Percentiles rank a stretch among this genome's conserved stretches.
Conservation (phyloP, 64 coral and sea anemone species). For the Pocillopora damicornis region DNA sequence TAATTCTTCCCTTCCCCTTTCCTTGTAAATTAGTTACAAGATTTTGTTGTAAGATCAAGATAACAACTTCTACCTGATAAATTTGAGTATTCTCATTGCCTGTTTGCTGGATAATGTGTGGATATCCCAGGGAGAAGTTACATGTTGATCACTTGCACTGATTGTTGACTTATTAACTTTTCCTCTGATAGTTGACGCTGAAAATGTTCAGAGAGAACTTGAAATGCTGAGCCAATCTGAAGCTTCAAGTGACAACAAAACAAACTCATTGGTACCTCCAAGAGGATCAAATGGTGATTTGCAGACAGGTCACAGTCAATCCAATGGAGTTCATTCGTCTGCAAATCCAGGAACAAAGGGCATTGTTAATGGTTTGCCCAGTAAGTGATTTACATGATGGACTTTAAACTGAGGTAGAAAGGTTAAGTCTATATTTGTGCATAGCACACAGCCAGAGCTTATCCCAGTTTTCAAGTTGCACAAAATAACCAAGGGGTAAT, state of each 20-base stretch:
- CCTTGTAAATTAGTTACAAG: too few relatives aligned
- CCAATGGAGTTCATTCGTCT: neutral
- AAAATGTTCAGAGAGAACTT: slow-evolving; percentile 84
- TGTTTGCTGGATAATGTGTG: too few relatives aligned
- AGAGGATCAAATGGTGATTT: slow-evolving; percentile 4
- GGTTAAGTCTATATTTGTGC: too few relatives aligned
- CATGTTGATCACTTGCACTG: neutral
- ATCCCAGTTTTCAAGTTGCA: too few relatives aligned
- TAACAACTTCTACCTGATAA: too few relatives aligned
- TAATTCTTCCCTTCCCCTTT: too few relatives aligned
- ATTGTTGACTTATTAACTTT: neutral
- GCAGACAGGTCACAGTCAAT: neutral
- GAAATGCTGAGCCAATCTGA: slow-evolving; percentile 80
- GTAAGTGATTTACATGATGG: neutral
- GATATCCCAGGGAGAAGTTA: too few relatives aligned
- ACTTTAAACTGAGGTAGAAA: too few relatives aligned
- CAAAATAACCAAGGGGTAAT: too few relatives aligned
- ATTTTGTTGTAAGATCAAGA: too few relatives aligned
- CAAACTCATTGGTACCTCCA: neutral
- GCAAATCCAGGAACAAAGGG: neutral
- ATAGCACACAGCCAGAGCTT: too few relatives aligned
- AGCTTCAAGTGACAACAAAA: neutral
- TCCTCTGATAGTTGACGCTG: slow-evolving; percentile 71
- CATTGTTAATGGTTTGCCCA: slow-evolving; percentile 11
- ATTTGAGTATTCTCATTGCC: too few relatives aligned